Evolutionary conservation across 2,888 invertebrate species (phyloP).

Genomic region (Pristionchus maxplancki): DNA sequence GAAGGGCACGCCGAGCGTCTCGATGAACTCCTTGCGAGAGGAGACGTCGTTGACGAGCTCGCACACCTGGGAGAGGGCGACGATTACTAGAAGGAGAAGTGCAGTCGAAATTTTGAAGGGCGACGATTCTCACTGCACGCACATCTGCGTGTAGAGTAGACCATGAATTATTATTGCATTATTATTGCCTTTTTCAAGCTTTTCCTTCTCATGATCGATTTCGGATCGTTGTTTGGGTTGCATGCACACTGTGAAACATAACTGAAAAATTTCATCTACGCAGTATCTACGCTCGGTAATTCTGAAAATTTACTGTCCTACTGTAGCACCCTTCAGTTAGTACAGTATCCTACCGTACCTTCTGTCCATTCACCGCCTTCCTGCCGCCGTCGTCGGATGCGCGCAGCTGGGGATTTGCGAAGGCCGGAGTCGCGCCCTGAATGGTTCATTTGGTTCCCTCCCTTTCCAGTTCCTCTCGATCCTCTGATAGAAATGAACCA

Average conservation of each 20-base stretch:
- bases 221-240: neutral
- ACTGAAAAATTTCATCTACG: no score
- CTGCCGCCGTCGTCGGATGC: neutral
- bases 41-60: constrained; percentile 4
- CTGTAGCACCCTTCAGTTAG: no score
- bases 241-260: neutral
- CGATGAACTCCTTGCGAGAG: constrained; percentile 51
- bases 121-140: neutral
- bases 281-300: no score
- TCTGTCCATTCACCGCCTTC: neutral
- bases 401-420: neutral
- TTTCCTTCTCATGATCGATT: no score
- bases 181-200: no score
- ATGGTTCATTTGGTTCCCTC: neutral
- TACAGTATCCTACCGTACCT: neutral
- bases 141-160: no score
- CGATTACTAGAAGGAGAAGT: neutral
- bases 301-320: no score
- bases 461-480: no score
- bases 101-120: neutral
- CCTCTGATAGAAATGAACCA: no score
- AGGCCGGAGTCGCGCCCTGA: neutral
- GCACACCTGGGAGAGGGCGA: constrained; percentile 20
- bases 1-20: constrained; percentile 61
- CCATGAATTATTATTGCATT: no score